Percentiles rank a stretch among this genome's conserved stretches.
phyloP scores from a whole-genome alignment of 2,888 invertebrate genomes.

The Calameuta idolon region DNA sequence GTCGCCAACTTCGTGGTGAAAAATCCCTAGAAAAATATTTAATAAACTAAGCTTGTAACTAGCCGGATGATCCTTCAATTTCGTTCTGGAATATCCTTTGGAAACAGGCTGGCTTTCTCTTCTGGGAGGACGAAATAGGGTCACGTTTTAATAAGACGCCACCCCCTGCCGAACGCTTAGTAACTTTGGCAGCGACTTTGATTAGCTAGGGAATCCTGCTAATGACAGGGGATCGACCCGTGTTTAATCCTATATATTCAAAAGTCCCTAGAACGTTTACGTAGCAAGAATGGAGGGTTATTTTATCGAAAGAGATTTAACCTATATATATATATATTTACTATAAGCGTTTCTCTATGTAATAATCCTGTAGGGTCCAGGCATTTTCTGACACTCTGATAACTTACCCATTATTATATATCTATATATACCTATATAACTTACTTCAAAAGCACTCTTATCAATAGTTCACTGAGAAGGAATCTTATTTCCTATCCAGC shows the following conservation, averaged over 20 bases:
- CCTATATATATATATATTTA: neutral
- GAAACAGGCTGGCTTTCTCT: neutral
- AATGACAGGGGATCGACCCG: constrained; percentile 59
- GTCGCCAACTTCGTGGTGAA: neutral
- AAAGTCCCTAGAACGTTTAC: constrained; percentile 52
- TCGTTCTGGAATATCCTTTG: constrained; percentile 10
- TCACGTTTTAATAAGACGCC: constrained; percentile 39
- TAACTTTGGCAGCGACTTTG: constrained; percentile 55
- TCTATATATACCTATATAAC: neutral
- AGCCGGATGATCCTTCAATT: constrained; percentile 36
- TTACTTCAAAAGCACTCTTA: neutral
- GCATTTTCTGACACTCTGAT: neutral
- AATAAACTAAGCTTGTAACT: neutral
- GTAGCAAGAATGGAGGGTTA: neutral
- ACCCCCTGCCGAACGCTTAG: constrained; percentile 41
- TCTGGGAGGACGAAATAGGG: neutral
- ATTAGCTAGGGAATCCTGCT: constrained; percentile 58
- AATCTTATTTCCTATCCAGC: neutral
- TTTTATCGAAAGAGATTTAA: neutral
- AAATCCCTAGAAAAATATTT: neutral
- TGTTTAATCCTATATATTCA: constrained; percentile 62
- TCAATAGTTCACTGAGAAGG: neutral
- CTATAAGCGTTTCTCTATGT: neutral
- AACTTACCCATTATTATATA: neutral
- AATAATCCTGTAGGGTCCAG: neutral